A percentile compares a stretch with the other conserved stretches of the same genome.
phyloP scores from a whole-genome alignment of 2,797 vertebrate species.

The Gadopsis bispinosus region DNA sequence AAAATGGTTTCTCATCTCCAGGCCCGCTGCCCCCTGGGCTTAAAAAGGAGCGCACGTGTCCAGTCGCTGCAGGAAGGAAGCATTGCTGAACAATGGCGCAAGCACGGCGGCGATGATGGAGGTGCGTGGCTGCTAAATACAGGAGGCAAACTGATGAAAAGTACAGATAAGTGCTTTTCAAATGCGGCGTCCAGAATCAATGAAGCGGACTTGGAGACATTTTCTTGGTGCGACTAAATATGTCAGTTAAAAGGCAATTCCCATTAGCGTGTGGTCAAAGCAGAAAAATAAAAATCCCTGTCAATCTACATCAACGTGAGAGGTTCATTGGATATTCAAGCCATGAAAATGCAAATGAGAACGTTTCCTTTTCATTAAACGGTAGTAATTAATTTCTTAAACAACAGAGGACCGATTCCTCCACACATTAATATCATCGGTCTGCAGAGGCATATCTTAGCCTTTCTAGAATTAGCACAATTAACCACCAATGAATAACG shows the following conservation, averaged over 20 bases:
- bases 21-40: slow-evolving; percentile 29
- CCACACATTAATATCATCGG: slow-evolving; percentile 62
- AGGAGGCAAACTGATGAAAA: slow-evolving; percentile 30
- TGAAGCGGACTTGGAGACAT: slow-evolving; percentile 42
- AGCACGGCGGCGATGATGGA: background rate
- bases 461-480: slow-evolving; percentile 70
- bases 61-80: slow-evolving; percentile 30
- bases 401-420: slow-evolving; percentile 61
- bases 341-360: slow-evolving; percentile 65
- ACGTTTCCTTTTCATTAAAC: slow-evolving; percentile 74
- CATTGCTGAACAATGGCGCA: slow-evolving; percentile 10
- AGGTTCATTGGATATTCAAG: slow-evolving; percentile 60
- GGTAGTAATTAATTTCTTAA: slow-evolving; percentile 77
- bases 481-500: slow-evolving; percentile 67
- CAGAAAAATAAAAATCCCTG: slow-evolving; percentile 13
- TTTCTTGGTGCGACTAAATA: slow-evolving; percentile 36
- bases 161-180: slow-evolving; percentile 50
- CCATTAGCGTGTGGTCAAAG: slow-evolving; percentile 37
- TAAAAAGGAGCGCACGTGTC: slow-evolving; percentile 10
- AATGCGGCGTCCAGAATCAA: slow-evolving; percentile 54
- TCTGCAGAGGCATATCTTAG: slow-evolving; percentile 60
- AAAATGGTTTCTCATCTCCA: slow-evolving; percentile 53
- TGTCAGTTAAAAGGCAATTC: slow-evolving; percentile 57
- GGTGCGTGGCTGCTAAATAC: background rate
- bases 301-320: slow-evolving; percentile 49